These are phyloP conservation scores for Brachypodius melanocephalos DNA, from an alignment of 2,113 vertebrate genomes.

Conservation along the genomic window DNA sequence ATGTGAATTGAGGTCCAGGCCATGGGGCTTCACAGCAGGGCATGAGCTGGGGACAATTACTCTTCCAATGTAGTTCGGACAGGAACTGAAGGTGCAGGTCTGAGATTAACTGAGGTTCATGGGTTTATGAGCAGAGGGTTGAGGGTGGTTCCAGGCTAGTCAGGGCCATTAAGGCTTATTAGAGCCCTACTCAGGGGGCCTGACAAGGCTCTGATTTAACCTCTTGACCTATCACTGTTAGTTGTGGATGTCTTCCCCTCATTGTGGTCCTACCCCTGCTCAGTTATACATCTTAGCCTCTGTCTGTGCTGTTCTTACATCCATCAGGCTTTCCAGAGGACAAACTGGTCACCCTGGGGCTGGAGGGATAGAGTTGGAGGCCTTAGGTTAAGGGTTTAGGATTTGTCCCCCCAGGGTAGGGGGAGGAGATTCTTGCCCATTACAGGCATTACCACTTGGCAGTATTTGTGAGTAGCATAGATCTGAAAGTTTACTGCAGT, in stretches of 20 bases:
- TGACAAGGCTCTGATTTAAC: background rate
- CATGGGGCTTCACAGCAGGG: background rate
- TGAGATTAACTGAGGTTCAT: background rate
- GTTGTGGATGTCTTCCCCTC: background rate
- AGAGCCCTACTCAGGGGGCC: background rate
- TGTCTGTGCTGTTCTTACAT: background rate
- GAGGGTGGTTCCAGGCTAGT: background rate
- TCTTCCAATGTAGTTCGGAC: background rate
- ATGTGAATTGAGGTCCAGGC: background rate
- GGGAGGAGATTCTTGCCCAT: background rate
- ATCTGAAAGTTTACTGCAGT: background rate
- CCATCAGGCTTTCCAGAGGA: background rate
- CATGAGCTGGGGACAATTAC: background rate
- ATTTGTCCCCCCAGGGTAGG: background rate
- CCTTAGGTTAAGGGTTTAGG: background rate
- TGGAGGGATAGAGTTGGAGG: background rate
- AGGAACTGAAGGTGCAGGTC: background rate
- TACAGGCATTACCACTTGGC: background rate
- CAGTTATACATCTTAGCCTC: background rate
- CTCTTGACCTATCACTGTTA: background rate
- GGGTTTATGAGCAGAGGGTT: background rate
- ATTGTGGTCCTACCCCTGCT: background rate
- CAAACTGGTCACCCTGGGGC: background rate
- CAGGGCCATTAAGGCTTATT: background rate
- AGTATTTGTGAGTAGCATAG: background rate